A percentile compares a stretch with the other conserved stretches of the same genome.
Evolutionary conservation across 1,140 invertebrate genomes (phyloP).

Genomic region (Drosophila cardini): DNA sequence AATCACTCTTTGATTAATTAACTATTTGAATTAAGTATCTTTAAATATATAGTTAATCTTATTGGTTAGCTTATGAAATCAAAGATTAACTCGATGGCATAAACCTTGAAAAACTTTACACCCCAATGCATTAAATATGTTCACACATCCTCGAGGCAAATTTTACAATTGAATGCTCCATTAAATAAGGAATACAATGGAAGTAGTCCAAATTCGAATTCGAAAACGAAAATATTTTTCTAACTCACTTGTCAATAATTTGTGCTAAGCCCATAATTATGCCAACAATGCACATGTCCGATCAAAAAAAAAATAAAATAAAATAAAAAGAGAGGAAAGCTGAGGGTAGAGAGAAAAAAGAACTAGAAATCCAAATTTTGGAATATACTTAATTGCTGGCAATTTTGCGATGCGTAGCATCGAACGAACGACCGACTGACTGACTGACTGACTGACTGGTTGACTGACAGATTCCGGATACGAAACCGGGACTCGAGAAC

Average conservation of each 20-base stretch:
- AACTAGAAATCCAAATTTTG: constrained; percentile 32
- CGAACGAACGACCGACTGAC: constrained; percentile 26
- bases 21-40: neutral
- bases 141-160: constrained; percentile 33
- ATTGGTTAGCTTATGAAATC: constrained; percentile 8
- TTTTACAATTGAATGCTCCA: constrained; percentile 48
- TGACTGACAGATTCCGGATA: constrained; percentile 42
- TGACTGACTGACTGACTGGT: constrained; percentile 23
- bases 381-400: constrained; percentile 64
- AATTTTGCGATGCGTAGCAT: constrained; percentile 57
- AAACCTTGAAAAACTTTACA: constrained; percentile 24
- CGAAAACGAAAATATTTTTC: constrained; percentile 58
- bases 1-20: neutral
- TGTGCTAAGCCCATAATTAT: constrained; percentile 74
- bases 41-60: neutral
- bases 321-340: constrained; percentile 1
- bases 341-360: neutral
- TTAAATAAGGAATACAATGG: constrained; percentile 31
- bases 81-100: constrained; percentile 27
- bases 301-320: constrained; percentile 12
- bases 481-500: constrained; percentile 12
- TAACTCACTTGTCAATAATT: constrained; percentile 78
- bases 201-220: neutral
- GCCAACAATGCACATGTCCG: constrained; percentile 65
- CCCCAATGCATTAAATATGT: constrained; percentile 28